Evolutionary conservation across 2,113 vertebrate species (phyloP), one percentile per base, ranked within the genome.

Genomic region (Haliaeetus leucogaster): DNA sequence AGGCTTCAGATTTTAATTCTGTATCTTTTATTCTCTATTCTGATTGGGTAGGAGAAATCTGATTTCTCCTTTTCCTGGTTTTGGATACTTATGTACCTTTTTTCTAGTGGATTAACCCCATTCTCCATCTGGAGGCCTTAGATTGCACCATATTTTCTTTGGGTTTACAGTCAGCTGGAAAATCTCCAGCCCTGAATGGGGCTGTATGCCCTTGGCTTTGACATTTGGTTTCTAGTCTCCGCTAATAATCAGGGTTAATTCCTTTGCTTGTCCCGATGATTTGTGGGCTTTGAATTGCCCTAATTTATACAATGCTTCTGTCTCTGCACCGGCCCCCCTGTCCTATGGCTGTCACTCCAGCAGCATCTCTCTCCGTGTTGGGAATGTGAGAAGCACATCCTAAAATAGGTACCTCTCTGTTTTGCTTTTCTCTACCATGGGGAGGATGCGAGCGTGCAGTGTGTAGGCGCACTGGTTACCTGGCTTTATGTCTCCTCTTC

Each of bases 61-160:
- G 80, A 82, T 97, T 93, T 94, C 71, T 96, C 48, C 48, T 72
- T 95, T 86, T 89, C 73, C 89, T 89, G 68, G 78, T 89, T 97
- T 95, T 94, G 68, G 52, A 86, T 95, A 89, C 86, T 95, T 94
- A 90, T 1, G 5, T 66, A 74, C 93, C 22, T 90, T 92, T 91
- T 91, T 96, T 94, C 79, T 48, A 67, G 34, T 40, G 87, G 94
- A 97, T 97, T 97, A 97, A 97, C 94, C 94, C 73, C 77, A 73
- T 95, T 97, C 42, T 93, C 94, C 93, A 95, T 97, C 97, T 97
- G 95, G 95, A 93, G 45, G 50, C 42, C 63, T 85, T 72, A 70
- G 82, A 95, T 78, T 91, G 86, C 48, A 95, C 94, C 59, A 32
- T 76, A 86, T 97, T 95, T 94, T 95, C 76, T 89, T 89, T 76